phyloP scores from a whole-genome alignment of 2,797 vertebrate species.

The Chaetodon trifasciatus region DNA sequence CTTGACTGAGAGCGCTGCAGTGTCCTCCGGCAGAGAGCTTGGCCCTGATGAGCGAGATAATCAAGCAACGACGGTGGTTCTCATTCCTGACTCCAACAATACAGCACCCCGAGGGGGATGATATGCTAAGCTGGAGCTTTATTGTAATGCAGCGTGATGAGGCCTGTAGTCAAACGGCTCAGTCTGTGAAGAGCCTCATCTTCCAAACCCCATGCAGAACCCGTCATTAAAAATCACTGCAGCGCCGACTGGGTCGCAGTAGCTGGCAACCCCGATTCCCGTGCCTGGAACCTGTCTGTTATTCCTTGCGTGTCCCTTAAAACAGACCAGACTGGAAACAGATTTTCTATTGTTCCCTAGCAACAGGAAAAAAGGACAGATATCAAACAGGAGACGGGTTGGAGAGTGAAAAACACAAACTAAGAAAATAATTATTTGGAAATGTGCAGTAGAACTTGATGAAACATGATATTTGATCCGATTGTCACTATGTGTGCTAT shows the following conservation, averaged over 20 bases:
- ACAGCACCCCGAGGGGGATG: constrained; percentile 47
- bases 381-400: constrained; percentile 37
- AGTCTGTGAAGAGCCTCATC: constrained; percentile 53
- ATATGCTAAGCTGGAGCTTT: constrained; percentile 71
- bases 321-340: constrained; percentile 38
- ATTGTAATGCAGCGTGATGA: constrained; percentile 72
- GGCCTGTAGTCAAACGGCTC: constrained; percentile 49
- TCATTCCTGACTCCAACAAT: constrained; percentile 64
- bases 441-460: constrained; percentile 10
- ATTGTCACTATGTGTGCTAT: background rate
- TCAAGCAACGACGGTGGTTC: constrained; percentile 61
- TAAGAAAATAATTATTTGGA: constrained; percentile 25
- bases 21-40: constrained; percentile 62
- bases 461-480: constrained; percentile 30
- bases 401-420: constrained; percentile 17
- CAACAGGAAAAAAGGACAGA: constrained; percentile 60
- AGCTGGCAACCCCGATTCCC: constrained; percentile 34
- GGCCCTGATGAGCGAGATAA: constrained; percentile 67
- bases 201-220: constrained; percentile 39
- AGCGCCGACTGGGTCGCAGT: constrained; percentile 41
- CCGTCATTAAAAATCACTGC: constrained; percentile 56
- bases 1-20: constrained; percentile 57
- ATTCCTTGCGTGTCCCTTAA: constrained; percentile 41
- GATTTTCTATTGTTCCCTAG: constrained; percentile 66
- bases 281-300: constrained; percentile 31